phyloP scores from a whole-genome alignment of 2,797 vertebrate species.

The Adelosebastes latens region DNA sequence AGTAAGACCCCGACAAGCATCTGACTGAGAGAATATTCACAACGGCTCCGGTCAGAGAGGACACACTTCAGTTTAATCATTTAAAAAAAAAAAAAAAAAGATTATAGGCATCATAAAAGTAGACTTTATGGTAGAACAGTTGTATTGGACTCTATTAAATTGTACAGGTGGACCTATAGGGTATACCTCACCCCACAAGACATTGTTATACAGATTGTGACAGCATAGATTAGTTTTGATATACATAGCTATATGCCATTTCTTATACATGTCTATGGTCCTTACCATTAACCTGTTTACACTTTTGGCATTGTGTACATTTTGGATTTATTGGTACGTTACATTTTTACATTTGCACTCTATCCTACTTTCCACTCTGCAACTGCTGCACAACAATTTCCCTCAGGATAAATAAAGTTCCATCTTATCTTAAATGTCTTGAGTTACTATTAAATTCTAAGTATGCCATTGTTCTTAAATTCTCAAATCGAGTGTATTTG shows the following conservation, averaged over 20 bases:
- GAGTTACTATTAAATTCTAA: neutral
- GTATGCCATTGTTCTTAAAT: neutral
- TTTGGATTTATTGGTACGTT: neutral
- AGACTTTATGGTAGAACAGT: neutral
- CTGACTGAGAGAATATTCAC: slow-evolving; percentile 92
- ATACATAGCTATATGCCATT: too few species aligned
- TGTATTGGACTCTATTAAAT: neutral
- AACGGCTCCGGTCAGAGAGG: slow-evolving; percentile 59
- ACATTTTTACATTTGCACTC: neutral
- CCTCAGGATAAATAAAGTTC: too few species aligned
- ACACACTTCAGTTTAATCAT: slow-evolving; percentile 12
- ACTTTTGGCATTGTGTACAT: neutral
- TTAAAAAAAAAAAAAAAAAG: too few species aligned
- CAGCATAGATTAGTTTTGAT: neutral
- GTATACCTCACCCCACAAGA: neutral
- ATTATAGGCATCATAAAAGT: neutral
- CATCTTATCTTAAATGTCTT: neutral
- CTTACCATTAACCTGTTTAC: too few species aligned
- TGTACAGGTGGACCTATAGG: neutral
- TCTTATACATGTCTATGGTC: too few species aligned
- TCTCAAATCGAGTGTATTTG: neutral
- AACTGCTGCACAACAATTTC: neutral
- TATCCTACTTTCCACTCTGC: neutral
- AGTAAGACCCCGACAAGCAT: slow-evolving; percentile 95
- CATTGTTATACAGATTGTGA: neutral